A percentile compares a stretch with the other conserved stretches of the same genome.
These are phyloP conservation scores for Achlya flavicornis DNA, from an alignment of 2,888 invertebrate genomes.

Conservation along the genomic window DNA sequence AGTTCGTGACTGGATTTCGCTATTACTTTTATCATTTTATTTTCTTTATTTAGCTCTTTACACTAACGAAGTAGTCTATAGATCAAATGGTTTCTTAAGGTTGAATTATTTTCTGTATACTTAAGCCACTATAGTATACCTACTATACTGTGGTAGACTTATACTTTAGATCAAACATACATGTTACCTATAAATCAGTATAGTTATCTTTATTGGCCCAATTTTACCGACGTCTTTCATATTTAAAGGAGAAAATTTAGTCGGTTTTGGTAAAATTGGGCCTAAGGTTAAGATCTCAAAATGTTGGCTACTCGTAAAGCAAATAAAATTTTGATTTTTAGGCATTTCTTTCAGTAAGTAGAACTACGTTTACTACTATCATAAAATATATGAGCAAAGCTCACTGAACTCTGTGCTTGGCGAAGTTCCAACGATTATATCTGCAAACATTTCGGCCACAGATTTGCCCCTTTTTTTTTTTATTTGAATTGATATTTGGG, in stretches of 20 bases:
- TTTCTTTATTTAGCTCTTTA: neutral
- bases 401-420: conserved; percentile 35
- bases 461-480: conserved; percentile 9
- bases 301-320: neutral
- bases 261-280: no score
- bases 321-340: conserved; percentile 27
- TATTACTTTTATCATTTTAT: no score
- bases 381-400: conserved; percentile 43
- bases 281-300: neutral
- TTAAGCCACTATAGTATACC: no score
- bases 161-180: no score
- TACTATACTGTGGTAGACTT: no score
- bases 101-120: no score
- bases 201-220: no score
- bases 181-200: no score
- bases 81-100: no score
- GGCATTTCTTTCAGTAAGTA: conserved; percentile 33
- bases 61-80: no score
- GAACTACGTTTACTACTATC: conserved; percentile 32
- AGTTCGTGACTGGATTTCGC: neutral
- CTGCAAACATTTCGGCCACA: conserved; percentile 15
- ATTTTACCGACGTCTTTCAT: no score
- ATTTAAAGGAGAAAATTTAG: no score
- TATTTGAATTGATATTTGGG: conserved; percentile 1
- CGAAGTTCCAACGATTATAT: conserved; percentile 31